Evolutionary conservation across 2,797 vertebrate genomes (phyloP), one percentile per base, ranked within the genome.

Genomic region (Lagocephalus sceleratus): DNA sequence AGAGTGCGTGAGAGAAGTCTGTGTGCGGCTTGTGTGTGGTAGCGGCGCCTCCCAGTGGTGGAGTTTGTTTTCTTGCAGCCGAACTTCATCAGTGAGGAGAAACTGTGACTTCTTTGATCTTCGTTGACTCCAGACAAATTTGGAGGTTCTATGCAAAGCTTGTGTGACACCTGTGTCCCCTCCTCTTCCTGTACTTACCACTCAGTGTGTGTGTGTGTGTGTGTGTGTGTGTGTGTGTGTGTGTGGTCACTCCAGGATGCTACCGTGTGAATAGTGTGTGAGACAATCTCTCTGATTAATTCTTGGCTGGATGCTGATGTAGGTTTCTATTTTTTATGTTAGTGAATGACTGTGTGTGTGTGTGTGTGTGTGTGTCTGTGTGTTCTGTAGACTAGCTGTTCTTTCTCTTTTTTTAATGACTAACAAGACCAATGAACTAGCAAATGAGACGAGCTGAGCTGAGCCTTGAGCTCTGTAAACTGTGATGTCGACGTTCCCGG

Each of bases 401-500:
- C 6, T 42, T n/a, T 19, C 16, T 19, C 16, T 42, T n/a, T 42
- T 39, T n/a, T 42, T n/a, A n/a, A 19, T 19, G 40, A n/a, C 16
- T 42, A 19, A n/a, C 5, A 6, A 19, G 17, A 19, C 17, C 16
- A 42, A 19, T 42, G n/a, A 42, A 3, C 8, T 11, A 39, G 35
- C 10, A 16, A 39, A 12, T 39, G 35, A 12, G 10, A 12, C 7
- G 16, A 19, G 16, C 16, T 42, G 48, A 38, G 22, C 40, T 57
- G 59, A 39, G 47, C 56, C 43, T 54, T n/a, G 29, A 16, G 49
- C 22, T 60, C 29, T 22, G 32, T 29, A 40, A 66, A 57, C 71
- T 78, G 71, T 74, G 79, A 82, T 55, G 45, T n/a, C 5, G 47
- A 41, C 25, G 20, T 47, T 25, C 0, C 26, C 22, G 39, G 20